A percentile compares a stretch with the other conserved stretches of the same genome.
phyloP scores from a whole-genome alignment of 1,140 invertebrate genomes.

The Cepaea nemoralis region DNA sequence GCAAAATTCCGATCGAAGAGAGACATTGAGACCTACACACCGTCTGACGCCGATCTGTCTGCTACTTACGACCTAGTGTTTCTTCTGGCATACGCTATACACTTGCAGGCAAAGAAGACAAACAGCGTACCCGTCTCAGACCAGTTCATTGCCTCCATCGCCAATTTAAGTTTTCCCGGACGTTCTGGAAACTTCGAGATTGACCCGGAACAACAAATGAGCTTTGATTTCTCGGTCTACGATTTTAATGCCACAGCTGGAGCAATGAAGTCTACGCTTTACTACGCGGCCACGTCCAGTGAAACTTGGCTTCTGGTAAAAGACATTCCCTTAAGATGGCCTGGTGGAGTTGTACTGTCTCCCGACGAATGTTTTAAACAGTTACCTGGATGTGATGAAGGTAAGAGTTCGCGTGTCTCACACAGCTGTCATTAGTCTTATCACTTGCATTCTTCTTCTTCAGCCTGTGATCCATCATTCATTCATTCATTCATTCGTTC shows the following conservation, averaged over 20 bases:
- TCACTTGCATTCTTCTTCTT: too few species aligned
- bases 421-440: too few species aligned
- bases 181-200: background rate
- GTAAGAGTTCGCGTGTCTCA: too few species aligned
- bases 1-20: background rate
- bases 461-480: too few species aligned
- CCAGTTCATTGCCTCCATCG: background rate
- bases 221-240: constrained; percentile 22
- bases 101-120: background rate
- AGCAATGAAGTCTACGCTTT: background rate
- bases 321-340: background rate
- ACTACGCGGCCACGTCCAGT: constrained; percentile 11
- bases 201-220: background rate
- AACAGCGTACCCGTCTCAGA: background rate
- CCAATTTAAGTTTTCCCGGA: constrained; percentile 6
- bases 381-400: constrained; percentile 13
- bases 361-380: constrained; percentile 29
- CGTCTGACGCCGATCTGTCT: background rate
- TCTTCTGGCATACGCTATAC: background rate
- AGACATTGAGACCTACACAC: background rate
- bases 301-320: background rate
- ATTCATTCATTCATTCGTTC: too few species aligned
- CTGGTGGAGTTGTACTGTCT: background rate
- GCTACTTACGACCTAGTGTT: constrained; percentile 27
- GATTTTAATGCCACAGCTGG: constrained; percentile 20